phyloP scores from a whole-genome alignment of 1,140 invertebrate species.

The Ostrea denselamellosa region DNA sequence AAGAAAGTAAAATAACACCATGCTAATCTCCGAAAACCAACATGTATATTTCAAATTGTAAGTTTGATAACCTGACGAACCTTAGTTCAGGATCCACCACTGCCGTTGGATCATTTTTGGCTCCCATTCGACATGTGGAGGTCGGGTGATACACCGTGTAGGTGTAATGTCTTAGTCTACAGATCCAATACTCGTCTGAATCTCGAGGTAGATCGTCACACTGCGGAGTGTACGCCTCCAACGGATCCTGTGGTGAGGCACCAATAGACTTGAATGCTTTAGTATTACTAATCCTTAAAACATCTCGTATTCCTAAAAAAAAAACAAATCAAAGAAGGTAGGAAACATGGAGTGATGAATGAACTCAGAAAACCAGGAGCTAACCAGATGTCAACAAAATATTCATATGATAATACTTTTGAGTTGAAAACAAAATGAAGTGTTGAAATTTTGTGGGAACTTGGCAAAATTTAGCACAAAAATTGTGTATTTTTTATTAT shows the following conservation, averaged over 20 bases:
- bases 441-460: too few species aligned
- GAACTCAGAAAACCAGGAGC: too few species aligned
- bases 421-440: too few species aligned
- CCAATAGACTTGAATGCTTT: neutral
- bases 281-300: neutral
- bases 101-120: constrained; percentile 88
- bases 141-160: constrained; percentile 87
- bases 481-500: too few species aligned
- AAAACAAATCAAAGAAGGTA: neutral
- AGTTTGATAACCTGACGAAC: constrained; percentile 47
- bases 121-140: constrained; percentile 95
- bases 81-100: constrained; percentile 89
- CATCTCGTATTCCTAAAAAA: constrained; percentile 15
- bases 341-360: too few species aligned
- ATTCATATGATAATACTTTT: too few species aligned
- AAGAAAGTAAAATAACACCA: neutral
- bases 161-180: constrained; percentile 27
- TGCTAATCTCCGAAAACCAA: too few species aligned
- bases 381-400: too few species aligned
- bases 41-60: neutral
- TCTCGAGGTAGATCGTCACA: neutral
- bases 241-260: neutral
- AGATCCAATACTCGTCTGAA: constrained; percentile 46
- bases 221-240: neutral
- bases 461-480: too few species aligned